A percentile compares a stretch with the other conserved stretches of the same genome.
phyloP scores from a whole-genome alignment of 2,888 invertebrate species.

The Pheosia gnoma region DNA sequence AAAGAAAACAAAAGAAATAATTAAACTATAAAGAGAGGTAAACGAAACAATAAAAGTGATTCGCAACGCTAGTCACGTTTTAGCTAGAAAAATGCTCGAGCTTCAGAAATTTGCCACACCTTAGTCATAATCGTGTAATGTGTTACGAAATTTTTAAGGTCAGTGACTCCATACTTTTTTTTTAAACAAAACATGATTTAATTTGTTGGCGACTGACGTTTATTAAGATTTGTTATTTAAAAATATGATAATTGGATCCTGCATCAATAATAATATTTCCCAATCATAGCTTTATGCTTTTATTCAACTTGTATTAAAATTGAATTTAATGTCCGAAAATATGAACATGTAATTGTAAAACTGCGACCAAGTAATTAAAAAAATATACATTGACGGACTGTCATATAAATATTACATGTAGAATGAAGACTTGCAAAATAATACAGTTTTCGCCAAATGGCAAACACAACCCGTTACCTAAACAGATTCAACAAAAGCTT shows the following conservation, averaged over 20 bases:
- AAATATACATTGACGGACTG: too few relatives aligned
- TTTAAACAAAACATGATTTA: background rate
- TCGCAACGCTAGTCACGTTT: constrained; percentile 3
- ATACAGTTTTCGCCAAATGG: background rate
- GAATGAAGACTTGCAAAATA: background rate
- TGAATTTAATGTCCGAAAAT: too few relatives aligned
- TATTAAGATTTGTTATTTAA: too few relatives aligned
- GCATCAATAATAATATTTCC: too few relatives aligned
- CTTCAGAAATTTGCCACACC: constrained; percentile 1
- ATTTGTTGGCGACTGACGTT: too few relatives aligned
- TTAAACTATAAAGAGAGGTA: constrained; percentile 11
- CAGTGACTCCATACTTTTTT: background rate
- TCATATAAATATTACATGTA: background rate
- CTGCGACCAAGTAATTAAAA: too few relatives aligned
- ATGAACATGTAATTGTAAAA: too few relatives aligned
- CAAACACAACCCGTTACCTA: constrained; percentile 11
- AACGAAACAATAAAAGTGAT: constrained; percentile 10
- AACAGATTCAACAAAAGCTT: constrained; percentile 15
- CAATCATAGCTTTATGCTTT: too few relatives aligned
- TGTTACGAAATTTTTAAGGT: constrained; percentile 1
- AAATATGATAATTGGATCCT: background rate
- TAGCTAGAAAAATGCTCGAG: background rate
- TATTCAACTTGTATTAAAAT: too few relatives aligned
- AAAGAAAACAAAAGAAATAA: too few relatives aligned
- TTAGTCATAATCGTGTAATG: background rate